phyloP scores from a whole-genome alignment of 2,888 invertebrate species.

The Oasisia sp. region DNA sequence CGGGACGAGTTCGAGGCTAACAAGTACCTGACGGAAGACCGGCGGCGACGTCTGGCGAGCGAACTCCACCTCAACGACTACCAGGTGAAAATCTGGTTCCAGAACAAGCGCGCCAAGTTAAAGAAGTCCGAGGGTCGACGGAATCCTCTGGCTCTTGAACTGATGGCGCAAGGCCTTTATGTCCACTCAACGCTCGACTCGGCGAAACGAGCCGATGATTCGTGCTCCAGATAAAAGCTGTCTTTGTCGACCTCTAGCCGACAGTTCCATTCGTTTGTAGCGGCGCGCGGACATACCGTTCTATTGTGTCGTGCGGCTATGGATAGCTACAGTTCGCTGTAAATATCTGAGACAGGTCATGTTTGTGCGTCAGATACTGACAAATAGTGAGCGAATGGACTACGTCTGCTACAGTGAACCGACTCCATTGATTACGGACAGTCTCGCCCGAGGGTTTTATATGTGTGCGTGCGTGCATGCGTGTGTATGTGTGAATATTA shows the following conservation, averaged over 20 bases:
- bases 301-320: neutral
- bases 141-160: constrained; percentile 86
- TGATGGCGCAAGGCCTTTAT: constrained; percentile 94
- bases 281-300: neutral
- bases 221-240: neutral
- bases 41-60: constrained; percentile 87
- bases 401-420: neutral
- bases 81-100: constrained; percentile 97
- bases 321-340: neutral
- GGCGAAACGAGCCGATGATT: constrained; percentile 8
- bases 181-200: constrained; percentile 73
- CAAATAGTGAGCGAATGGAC: neutral
- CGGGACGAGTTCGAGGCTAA: constrained; percentile 84
- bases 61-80: constrained; percentile 81
- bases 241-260: neutral
- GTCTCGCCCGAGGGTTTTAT: neutral
- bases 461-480: neutral
- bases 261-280: neutral
- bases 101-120: constrained; percentile 97
- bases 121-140: constrained; percentile 86
- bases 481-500: neutral
- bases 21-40: constrained; percentile 86
- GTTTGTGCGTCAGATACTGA: neutral
- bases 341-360: neutral
- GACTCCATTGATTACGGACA: neutral